Conservation (phyloP, 1,140 invertebrate genomes). For the Caenorhabditis tropicalis region DNA sequence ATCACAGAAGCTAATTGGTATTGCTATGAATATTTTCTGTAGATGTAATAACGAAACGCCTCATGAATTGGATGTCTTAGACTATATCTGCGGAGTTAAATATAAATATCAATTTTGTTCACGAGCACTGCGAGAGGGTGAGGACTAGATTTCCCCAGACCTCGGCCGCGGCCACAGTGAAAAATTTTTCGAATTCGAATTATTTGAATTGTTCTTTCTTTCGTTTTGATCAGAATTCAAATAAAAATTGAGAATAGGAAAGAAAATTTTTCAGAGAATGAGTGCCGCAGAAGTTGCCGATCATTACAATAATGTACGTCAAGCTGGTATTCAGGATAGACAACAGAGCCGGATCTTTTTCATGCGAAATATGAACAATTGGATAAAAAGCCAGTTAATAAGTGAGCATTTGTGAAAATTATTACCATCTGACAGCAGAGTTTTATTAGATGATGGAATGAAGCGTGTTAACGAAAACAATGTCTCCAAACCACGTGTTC, state of each 20-base stretch:
- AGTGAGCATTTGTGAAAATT: conserved; percentile 72
- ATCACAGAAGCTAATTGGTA: too few species aligned
- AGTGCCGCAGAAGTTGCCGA: conserved; percentile 72
- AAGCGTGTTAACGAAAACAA: conserved; percentile 76
- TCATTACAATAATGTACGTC: conserved; percentile 75
- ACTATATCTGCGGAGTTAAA: too few species aligned
- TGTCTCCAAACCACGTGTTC: conserved; percentile 74
- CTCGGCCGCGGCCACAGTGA: too few species aligned
- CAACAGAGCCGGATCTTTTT: conserved; percentile 87
- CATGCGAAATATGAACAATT: conserved; percentile 97
- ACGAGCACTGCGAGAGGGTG: too few species aligned
- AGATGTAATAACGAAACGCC: too few species aligned
- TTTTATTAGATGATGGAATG: conserved; percentile 33
- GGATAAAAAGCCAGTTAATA: conserved; percentile 95
- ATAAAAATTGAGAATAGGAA: neutral
- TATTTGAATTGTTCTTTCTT: neutral
- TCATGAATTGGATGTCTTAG: too few species aligned
- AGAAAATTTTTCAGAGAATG: conserved; percentile 47
- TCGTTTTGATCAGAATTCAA: neutral
- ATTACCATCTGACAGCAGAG: neutral
- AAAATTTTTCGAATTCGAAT: neutral
- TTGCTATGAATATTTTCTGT: too few species aligned
- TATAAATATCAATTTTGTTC: too few species aligned
- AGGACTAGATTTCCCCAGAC: too few species aligned
- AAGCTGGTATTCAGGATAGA: conserved; percentile 82